These are phyloP conservation scores for Salvator merianae DNA, from an alignment of 2,113 vertebrate species.

Conservation along the genomic window DNA sequence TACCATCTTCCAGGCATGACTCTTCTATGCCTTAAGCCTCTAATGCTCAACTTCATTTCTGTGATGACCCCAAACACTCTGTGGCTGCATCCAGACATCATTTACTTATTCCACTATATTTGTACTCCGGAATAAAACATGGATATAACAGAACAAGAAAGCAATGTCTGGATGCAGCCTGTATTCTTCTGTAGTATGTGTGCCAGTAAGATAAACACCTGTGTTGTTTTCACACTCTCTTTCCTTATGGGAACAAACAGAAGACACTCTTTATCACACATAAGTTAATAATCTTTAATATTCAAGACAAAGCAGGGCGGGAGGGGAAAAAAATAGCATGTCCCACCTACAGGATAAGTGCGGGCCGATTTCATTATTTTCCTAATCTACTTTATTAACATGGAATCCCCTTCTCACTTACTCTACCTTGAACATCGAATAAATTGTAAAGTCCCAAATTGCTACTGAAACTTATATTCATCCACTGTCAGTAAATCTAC, in stretches of 20 bases:
- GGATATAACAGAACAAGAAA: too few species aligned
- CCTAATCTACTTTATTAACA: slow-evolving; percentile 52
- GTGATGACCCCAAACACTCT: slow-evolving; percentile 60
- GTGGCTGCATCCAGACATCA: too few species aligned
- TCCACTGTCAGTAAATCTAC: slow-evolving; percentile 60
- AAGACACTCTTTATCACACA: slow-evolving; percentile 25
- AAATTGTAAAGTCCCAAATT: slow-evolving; percentile 34
- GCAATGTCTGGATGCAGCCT: too few species aligned
- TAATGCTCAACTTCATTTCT: slow-evolving; percentile 46
- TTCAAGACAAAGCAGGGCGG: slow-evolving; percentile 57
- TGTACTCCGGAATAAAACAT: too few species aligned
- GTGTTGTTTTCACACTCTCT: slow-evolving; percentile 59
- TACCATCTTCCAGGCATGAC: slow-evolving; percentile 47
- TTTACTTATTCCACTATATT: too few species aligned
- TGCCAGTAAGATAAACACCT: slow-evolving; percentile 62
- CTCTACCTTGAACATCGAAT: slow-evolving; percentile 47
- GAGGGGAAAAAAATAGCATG: slow-evolving; percentile 58
- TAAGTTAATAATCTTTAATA: slow-evolving; percentile 30
- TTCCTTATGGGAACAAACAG: slow-evolving; percentile 42
- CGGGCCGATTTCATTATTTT: slow-evolving; percentile 62
- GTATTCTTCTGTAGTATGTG: slow-evolving; percentile 37
- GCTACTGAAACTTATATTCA: slow-evolving; percentile 43
- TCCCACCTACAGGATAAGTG: slow-evolving; percentile 59
- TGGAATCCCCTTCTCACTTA: slow-evolving; percentile 28
- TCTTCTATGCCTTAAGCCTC: slow-evolving; percentile 35